These are phyloP conservation scores for Prionailurus bengalensis DNA, from an alignment of 2,113 vertebrate species.

Conservation along the genomic window DNA sequence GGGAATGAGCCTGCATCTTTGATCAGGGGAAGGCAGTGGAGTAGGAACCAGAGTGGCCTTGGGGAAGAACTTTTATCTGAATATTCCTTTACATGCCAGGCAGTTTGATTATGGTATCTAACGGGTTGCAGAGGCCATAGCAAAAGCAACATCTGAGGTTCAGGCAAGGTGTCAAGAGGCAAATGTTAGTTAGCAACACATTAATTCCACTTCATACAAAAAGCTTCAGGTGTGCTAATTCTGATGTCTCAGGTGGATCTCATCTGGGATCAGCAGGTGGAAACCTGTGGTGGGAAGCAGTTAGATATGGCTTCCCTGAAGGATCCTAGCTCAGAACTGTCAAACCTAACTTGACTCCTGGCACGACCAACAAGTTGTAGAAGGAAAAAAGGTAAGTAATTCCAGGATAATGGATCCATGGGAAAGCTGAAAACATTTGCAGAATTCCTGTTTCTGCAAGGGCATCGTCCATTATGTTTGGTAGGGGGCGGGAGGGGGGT, in stretches of 20 bases:
- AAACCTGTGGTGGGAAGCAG: neutral
- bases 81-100: neutral
- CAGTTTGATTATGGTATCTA: neutral
- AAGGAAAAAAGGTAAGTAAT: neutral
- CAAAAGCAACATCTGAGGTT: slow-evolving; percentile 8
- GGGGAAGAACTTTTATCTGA: neutral
- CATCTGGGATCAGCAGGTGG: neutral
- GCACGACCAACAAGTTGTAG: neutral
- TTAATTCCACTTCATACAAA: neutral
- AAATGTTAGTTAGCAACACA: neutral
- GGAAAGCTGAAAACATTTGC: neutral
- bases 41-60: neutral
- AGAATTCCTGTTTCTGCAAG: neutral
- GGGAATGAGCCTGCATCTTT: neutral
- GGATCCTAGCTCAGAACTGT: neutral
- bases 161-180: neutral
- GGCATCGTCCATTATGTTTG: neutral
- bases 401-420: neutral
- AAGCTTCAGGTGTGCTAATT: neutral
- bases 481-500: neutral
- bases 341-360: neutral
- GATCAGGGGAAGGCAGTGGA: neutral
- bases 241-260: neutral
- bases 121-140: neutral
- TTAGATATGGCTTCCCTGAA: neutral